Percentiles rank a stretch among this genome's conserved stretches.
Conservation (phyloP, 2,888 invertebrate species). For the Belgica antarctica region DNA sequence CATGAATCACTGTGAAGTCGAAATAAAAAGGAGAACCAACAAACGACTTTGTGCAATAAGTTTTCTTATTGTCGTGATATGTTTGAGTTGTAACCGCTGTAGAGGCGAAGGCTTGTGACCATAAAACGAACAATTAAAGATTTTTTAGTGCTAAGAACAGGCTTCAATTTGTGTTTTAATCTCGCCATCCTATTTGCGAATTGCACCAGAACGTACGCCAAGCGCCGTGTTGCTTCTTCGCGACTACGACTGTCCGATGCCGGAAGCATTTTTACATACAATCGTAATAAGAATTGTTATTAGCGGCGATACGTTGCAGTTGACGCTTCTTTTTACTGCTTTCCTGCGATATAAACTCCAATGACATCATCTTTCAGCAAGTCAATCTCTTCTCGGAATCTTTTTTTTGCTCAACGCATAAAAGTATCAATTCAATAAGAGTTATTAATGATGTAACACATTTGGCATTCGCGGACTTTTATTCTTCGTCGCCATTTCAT, state of each 20-base stretch:
- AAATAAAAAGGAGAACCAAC: too few relatives aligned
- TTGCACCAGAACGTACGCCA: background rate
- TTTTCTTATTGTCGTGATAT: background rate
- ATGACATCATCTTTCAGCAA: constrained; percentile 20
- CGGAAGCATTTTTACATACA: constrained; percentile 15
- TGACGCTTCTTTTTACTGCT: background rate
- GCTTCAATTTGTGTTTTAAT: constrained; percentile 20
- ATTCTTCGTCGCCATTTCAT: background rate
- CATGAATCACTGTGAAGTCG: background rate
- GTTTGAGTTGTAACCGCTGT: background rate
- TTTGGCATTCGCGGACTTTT: constrained; percentile 7
- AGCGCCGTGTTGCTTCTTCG: background rate
- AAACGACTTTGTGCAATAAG: background rate
- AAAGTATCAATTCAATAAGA: background rate
- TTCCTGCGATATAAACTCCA: background rate
- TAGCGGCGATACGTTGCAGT: constrained; percentile 2
- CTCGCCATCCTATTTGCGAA: background rate
- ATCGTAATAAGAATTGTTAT: background rate
- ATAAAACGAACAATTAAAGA: constrained; percentile 19
- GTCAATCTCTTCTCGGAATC: background rate
- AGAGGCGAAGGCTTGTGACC: background rate
- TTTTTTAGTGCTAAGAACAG: background rate
- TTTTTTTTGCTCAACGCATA: constrained; percentile 26
- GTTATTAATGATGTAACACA: constrained; percentile 15
- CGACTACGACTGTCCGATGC: background rate